Evolutionary conservation across 2,797 vertebrate species (phyloP), one percentile per base, ranked within the genome.

Genomic region (Fringilla coelebs): DNA sequence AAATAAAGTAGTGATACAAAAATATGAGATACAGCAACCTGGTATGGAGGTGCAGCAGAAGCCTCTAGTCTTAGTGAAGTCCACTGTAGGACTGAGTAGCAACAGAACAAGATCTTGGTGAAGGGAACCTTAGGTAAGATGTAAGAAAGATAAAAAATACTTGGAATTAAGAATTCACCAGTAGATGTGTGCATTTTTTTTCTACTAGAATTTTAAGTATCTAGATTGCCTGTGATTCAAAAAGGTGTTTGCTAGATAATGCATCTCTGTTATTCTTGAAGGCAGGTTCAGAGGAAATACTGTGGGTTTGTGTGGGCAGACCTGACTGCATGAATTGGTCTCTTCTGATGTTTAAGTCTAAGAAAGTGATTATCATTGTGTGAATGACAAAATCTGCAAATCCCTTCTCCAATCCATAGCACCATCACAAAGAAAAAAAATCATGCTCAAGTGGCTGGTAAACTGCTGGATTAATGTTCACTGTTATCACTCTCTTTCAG

Each of bases 161-260:
- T 25, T 80, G 3, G 38, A 60, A 71, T 29, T 20, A 88, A 73
- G 40, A 83, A 55, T 28, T 66, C 29, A 55, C 9, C 4, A 34
- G 13, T 10, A 49, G 17, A 57, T 25, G 3, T 31, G n/a, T 43
- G 17, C 2, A 3, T 28, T 60, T 55, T 77, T 77, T 65, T 45
- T 82, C 43, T 77, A 54, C 9, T 21, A 40, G 10, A 51, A 45
- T 70, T 86, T 62, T 88, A 46, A 51, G 51, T 66, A 51, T 52
- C 28, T 46, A 71, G 16, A 32, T 29, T 63, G 12, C 7, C 45
- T 60, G 41, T 0, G 0, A 25, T 45, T 83, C n/a, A 13, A 58
- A 34, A 78, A n/a, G 5, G 4, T 15, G 7, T 58, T 79, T 54
- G 18, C 15, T 52, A 49, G 19, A 49, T 70, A 61, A 63, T 45